Conservation (phyloP, 2,797 vertebrate species). For the Pseudochirops cupreus region DNA sequence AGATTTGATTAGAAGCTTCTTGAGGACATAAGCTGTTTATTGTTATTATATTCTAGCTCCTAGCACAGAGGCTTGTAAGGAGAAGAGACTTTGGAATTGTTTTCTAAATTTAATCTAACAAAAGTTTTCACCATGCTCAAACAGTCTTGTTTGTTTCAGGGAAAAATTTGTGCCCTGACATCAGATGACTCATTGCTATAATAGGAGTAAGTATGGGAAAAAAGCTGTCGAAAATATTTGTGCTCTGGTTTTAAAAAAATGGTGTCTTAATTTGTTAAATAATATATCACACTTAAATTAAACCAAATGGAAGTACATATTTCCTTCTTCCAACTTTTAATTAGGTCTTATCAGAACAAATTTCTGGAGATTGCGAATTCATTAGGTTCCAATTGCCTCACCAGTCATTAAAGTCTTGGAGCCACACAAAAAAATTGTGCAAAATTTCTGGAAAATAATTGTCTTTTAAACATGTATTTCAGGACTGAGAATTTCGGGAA, state of each 20-base stretch:
- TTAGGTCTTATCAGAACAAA: not conserved
- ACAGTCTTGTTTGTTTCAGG: not conserved
- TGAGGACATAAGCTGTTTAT: not conserved
- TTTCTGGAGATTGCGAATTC: not conserved
- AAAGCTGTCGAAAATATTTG: not conserved
- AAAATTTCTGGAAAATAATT: not conserved
- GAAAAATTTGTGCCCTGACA: not conserved
- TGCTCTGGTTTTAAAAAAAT: not conserved
- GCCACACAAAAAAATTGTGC: not conserved
- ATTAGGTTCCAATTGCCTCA: not conserved
- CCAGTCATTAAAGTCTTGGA: not conserved
- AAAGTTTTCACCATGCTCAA: not conserved
- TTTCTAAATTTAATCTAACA: not conserved
- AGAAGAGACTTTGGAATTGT: not conserved
- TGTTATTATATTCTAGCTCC: not conserved
- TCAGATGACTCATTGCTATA: not conserved
- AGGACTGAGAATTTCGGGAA: slow-evolving; percentile 46
- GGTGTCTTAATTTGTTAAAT: not conserved
- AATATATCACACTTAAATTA: not conserved
- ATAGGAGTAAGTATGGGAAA: not conserved
- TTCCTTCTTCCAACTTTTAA: not conserved
- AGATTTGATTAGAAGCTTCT: slow-evolving; percentile 5
- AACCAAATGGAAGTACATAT: not conserved
- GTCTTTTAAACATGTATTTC: not conserved
- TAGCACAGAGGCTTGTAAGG: not conserved